These are phyloP conservation scores for Orientallactaga bullata DNA, from an alignment of 2,113 vertebrate genomes.

Conservation along the genomic window DNA sequence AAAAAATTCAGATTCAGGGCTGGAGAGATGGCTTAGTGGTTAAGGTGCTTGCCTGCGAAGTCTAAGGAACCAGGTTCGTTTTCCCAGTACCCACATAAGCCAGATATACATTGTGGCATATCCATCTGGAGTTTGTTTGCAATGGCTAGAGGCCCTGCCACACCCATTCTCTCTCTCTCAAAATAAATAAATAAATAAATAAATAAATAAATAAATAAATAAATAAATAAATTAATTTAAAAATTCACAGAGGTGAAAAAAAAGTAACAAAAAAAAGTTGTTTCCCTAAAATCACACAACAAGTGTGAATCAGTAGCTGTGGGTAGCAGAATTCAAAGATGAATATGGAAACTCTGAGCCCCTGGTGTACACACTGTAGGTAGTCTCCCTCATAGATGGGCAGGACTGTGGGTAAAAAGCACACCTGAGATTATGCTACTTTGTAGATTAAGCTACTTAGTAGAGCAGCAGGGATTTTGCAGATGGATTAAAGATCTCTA, in stretches of 20 bases:
- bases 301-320: background rate
- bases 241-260: background rate
- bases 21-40: no score
- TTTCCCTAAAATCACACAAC: background rate
- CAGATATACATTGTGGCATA: no score
- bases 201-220: no score
- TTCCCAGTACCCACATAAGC: no score
- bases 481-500: background rate
- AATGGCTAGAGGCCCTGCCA: no score
- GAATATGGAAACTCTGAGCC: background rate
- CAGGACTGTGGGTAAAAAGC: no score
- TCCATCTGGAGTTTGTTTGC: no score
- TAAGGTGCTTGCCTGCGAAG: no score
- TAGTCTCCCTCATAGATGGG: background rate
- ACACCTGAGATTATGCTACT: background rate
- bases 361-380: accelerated
- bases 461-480: background rate
- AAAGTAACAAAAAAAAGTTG: background rate
- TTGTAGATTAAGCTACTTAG: background rate
- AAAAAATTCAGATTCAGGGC: no score
- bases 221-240: background rate
- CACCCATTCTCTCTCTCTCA: no score
- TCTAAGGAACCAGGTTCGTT: no score
- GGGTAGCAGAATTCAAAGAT: background rate
- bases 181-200: no score